phyloP scores from a whole-genome alignment of 1,140 invertebrate species.

The Bombus haemorrhoidalis region DNA sequence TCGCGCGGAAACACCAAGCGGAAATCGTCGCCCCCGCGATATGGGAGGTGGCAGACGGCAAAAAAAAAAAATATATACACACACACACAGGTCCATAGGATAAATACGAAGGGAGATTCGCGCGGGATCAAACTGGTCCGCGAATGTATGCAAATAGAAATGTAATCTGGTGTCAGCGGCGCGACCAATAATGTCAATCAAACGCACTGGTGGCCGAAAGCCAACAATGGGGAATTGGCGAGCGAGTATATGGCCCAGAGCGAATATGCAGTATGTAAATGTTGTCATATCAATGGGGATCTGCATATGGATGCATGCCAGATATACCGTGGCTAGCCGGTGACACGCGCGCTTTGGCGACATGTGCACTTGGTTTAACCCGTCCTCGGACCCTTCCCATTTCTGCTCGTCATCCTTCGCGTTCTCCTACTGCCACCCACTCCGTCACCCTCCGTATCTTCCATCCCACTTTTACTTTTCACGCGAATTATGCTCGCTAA shows the following conservation, averaged over 20 bases:
- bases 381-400: conserved; percentile 34
- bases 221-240: conserved; percentile 81
- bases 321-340: conserved; percentile 72
- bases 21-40: conserved; percentile 24
- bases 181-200: conserved; percentile 83
- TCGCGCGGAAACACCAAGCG: neutral
- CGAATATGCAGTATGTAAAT: conserved; percentile 84
- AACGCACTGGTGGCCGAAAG: conserved; percentile 81
- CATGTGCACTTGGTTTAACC: conserved; percentile 72
- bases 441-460: neutral
- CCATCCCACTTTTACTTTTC: conserved; percentile 23
- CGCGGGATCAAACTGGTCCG: conserved; percentile 69
- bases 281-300: conserved; percentile 83
- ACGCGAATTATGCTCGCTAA: neutral
- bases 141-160: conserved; percentile 83
- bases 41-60: neutral
- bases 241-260: conserved; percentile 80
- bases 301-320: conserved; percentile 82
- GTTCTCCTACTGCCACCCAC: conserved; percentile 11
- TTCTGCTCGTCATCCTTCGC: conserved; percentile 35
- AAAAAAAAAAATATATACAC: neutral
- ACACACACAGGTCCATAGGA: neutral
- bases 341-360: conserved; percentile 78
- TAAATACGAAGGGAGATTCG: conserved; percentile 32
- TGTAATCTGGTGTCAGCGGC: conserved; percentile 83